Conservation (phyloP, 2,888 invertebrate genomes). For the Beris morrisii region DNA sequence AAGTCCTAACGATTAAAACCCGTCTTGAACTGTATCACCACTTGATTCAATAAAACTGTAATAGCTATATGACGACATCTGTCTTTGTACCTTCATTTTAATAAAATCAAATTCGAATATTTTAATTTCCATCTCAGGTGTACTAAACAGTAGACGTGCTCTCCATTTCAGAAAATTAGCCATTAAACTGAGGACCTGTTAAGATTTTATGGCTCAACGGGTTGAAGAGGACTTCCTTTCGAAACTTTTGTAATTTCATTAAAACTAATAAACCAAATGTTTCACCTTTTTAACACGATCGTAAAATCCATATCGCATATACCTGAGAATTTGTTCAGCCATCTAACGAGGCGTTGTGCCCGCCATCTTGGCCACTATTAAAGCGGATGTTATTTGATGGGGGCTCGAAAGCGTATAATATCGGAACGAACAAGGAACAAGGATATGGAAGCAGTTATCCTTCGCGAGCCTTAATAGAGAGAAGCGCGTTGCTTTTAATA, state of each 20-base stretch:
- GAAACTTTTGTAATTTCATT: slow-evolving; percentile 35
- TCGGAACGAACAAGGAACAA: slow-evolving; percentile 25
- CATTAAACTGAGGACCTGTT: slow-evolving; percentile 21
- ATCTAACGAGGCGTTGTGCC: not conserved
- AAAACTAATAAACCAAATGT: slow-evolving; percentile 38
- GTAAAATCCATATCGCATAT: slow-evolving; percentile 35
- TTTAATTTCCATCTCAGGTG: slow-evolving; percentile 35
- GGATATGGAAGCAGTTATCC: slow-evolving; percentile 31
- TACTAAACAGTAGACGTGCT: slow-evolving; percentile 3
- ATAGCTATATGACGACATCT: too few relatives aligned
- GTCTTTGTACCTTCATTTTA: not conserved
- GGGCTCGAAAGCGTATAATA: slow-evolving; percentile 1
- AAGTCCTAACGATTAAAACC: too few relatives aligned
- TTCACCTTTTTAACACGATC: slow-evolving; percentile 34
- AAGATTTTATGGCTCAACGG: slow-evolving; percentile 28
- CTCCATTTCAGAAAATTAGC: slow-evolving; percentile 9
- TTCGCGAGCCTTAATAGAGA: slow-evolving; percentile 33
- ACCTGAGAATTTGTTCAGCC: slow-evolving; percentile 16
- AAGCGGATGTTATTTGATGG: slow-evolving; percentile 14
- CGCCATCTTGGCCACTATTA: slow-evolving; percentile 12
- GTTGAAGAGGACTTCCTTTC: not conserved
- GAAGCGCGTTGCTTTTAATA: slow-evolving; percentile 35
- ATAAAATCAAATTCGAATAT: slow-evolving; percentile 15
- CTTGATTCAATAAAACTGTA: too few relatives aligned
- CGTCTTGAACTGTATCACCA: too few relatives aligned